phyloP scores from a whole-genome alignment of 1,140 invertebrate species.

The Cotesia glomerata region DNA sequence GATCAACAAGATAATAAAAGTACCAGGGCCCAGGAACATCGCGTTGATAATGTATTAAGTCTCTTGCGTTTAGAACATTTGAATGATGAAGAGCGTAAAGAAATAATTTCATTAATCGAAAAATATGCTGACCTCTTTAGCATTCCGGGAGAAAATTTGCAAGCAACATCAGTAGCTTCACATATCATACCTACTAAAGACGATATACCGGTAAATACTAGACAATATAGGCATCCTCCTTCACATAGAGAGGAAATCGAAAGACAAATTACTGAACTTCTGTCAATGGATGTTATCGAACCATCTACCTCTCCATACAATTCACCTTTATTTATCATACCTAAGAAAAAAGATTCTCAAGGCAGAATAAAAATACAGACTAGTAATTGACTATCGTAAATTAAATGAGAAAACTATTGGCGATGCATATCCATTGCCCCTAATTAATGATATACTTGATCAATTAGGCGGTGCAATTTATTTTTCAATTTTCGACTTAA shows the following conservation, averaged over 20 bases:
- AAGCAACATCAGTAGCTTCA: neutral
- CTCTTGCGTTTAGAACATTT: neutral
- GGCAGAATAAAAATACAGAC: too few species aligned
- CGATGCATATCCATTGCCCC: too few species aligned
- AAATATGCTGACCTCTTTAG: conserved; percentile 7
- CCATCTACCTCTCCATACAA: too few species aligned
- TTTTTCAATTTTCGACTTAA: too few species aligned
- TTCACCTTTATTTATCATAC: too few species aligned
- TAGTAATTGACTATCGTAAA: too few species aligned
- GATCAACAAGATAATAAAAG: neutral
- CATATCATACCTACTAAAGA: conserved; percentile 9
- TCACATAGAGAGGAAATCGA: neutral
- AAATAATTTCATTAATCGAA: neutral
- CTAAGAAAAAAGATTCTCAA: too few species aligned
- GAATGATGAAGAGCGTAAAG: neutral
- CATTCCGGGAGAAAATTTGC: neutral
- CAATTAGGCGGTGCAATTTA: too few species aligned
- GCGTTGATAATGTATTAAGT: neutral
- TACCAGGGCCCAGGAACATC: neutral
- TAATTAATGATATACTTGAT: too few species aligned
- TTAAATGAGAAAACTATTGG: too few species aligned
- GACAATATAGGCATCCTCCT: neutral
- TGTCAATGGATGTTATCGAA: too few species aligned
- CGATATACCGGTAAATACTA: neutral
- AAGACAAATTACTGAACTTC: too few species aligned